Evolutionary conservation across 2,113 vertebrate species (phyloP).

Genomic region (Tragelaphus buxtoni): DNA sequence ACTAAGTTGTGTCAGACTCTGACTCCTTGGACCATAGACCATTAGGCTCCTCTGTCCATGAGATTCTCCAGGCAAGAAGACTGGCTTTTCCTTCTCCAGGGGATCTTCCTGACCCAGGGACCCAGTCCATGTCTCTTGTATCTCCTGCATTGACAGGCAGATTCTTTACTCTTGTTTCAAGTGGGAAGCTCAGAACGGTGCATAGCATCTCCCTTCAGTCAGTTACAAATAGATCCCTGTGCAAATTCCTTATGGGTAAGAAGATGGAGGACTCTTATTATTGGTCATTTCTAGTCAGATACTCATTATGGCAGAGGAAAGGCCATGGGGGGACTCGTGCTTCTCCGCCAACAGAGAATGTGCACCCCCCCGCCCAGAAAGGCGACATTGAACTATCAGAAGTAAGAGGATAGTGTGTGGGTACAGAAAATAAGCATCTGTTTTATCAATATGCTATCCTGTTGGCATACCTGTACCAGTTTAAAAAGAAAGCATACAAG

Average conservation of each 20-base stretch:
- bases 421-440: neutral
- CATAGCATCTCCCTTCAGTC: fast-evolving
- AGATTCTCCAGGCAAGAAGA: neutral
- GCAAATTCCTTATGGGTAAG: neutral
- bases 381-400: neutral
- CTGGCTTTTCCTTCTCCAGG: neutral
- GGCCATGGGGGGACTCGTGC: fast-evolving
- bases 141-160: neutral
- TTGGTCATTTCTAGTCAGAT: neutral
- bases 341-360: neutral
- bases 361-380: neutral
- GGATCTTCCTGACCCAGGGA: neutral
- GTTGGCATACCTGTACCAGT: neutral
- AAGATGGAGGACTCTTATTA: fast-evolving
- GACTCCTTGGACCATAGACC: neutral
- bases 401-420: neutral
- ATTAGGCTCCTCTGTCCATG: neutral
- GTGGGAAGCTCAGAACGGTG: neutral
- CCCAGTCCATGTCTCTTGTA: neutral
- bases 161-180: neutral
- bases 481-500: neutral
- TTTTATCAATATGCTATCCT: neutral
- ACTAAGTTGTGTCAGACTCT: neutral
- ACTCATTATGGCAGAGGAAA: fast-evolving
- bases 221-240: neutral